Evolutionary conservation across 1,140 invertebrate species (phyloP).

Genomic region (Carcinoscorpius rotundicauda): DNA sequence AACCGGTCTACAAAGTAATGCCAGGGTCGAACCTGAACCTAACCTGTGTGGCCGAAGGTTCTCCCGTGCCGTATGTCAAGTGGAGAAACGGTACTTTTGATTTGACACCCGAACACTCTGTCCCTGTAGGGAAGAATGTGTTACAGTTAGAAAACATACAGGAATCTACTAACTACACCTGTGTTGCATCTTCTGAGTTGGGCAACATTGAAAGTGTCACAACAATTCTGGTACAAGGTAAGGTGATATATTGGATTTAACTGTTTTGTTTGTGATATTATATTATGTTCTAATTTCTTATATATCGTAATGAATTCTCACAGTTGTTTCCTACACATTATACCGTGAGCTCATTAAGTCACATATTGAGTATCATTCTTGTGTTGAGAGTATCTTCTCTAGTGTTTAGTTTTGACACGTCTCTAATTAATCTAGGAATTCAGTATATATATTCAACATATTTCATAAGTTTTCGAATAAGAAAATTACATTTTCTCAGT

Average conservation of each 20-base stretch:
- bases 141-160: constrained; percentile 71
- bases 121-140: constrained; percentile 53
- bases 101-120: constrained; percentile 47
- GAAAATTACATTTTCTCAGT: too few relatives aligned
- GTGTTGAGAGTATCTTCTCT: too few relatives aligned
- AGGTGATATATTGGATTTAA: constrained; percentile 33
- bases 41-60: constrained; percentile 90
- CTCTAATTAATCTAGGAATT: too few relatives aligned
- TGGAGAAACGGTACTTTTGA: constrained; percentile 81
- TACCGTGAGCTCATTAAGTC: too few relatives aligned
- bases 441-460: too few relatives aligned
- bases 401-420: too few relatives aligned
- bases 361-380: too few relatives aligned
- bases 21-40: constrained; percentile 78
- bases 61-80: constrained; percentile 94
- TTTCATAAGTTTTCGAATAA: too few relatives aligned
- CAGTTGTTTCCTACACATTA: too few relatives aligned
- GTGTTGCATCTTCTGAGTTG: constrained; percentile 83
- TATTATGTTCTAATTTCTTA: too few relatives aligned
- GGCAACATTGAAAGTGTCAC: constrained; percentile 78
- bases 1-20: constrained; percentile 70
- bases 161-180: constrained; percentile 87
- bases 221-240: constrained; percentile 89
- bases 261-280: too few relatives aligned
- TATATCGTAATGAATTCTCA: too few relatives aligned